Percentiles rank a stretch among this genome's conserved stretches.
phyloP scores from a whole-genome alignment of 2,113 vertebrate genomes.

The Nycticorax nycticorax region DNA sequence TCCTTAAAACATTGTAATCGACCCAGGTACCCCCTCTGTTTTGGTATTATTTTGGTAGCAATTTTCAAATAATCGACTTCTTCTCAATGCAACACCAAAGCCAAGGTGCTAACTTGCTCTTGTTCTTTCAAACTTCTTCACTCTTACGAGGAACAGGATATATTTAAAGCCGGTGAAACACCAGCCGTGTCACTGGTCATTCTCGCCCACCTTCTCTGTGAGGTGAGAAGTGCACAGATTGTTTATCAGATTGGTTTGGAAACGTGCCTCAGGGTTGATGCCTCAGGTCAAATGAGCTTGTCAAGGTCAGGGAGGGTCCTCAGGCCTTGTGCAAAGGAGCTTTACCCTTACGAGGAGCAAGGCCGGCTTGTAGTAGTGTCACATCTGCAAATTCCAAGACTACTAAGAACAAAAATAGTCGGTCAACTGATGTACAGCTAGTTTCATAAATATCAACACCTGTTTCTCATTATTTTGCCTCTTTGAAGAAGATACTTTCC shows the following conservation, averaged over 20 bases:
- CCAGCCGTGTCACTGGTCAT: neutral
- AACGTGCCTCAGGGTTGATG: neutral
- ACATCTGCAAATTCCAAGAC: neutral
- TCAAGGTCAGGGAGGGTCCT: neutral
- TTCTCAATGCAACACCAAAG: neutral
- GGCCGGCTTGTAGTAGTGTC: rapidly evolving
- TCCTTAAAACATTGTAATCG: neutral
- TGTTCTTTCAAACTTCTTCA: neutral
- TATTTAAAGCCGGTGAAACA: neutral
- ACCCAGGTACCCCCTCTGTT: neutral
- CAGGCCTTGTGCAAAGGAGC: neutral
- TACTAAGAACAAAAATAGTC: neutral
- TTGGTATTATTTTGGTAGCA: neutral
- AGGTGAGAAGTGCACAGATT: neutral
- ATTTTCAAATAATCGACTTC: neutral
- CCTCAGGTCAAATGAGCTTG: neutral
- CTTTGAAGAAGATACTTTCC: constrained; percentile 12
- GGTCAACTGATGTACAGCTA: neutral
- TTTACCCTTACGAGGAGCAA: neutral
- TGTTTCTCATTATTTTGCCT: neutral
- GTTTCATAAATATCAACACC: neutral
- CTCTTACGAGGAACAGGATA: neutral
- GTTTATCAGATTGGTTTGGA: neutral
- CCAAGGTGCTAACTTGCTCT: neutral
- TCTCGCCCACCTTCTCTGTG: neutral